These are phyloP conservation scores for Microcaecilia unicolor DNA, from an alignment of 2,797 vertebrate species.

Conservation along the genomic window DNA sequence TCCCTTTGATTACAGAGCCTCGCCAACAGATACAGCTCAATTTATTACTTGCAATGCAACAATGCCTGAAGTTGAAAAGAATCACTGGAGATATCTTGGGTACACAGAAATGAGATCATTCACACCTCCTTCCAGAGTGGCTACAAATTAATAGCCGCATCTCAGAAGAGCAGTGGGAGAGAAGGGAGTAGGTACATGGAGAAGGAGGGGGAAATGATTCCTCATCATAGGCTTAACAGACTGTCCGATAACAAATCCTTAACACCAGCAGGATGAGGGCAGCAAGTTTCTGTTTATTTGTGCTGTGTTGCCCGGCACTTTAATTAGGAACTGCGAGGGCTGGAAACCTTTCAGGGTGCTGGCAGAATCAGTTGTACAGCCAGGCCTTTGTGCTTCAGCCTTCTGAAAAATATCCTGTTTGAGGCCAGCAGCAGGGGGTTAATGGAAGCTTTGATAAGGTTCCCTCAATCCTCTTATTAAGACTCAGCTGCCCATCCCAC, in stretches of 20 bases:
- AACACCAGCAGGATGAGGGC: too few species aligned
- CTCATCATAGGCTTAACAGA: too few species aligned
- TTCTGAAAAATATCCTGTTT: slow-evolving; percentile 31
- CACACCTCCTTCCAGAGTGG: neutral
- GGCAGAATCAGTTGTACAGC: slow-evolving; percentile 38
- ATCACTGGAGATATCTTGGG: slow-evolving; percentile 4
- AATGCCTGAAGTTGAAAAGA: neutral
- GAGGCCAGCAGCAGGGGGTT: slow-evolving; percentile 42
- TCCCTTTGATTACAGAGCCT: slow-evolving; percentile 16
- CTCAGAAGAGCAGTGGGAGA: too few species aligned
- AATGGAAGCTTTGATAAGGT: slow-evolving; percentile 50
- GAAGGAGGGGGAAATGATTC: too few species aligned
- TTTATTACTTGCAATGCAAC: slow-evolving; percentile 12
- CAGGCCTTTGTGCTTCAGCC: slow-evolving; percentile 26
- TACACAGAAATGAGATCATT: slow-evolving; percentile 1
- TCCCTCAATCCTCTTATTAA: slow-evolving; percentile 37
- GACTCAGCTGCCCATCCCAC: slow-evolving; percentile 37
- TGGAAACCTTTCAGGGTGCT: slow-evolving; percentile 36
- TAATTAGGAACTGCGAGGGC: slow-evolving; percentile 39
- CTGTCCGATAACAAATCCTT: too few species aligned
- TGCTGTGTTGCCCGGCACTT: slow-evolving; percentile 26
- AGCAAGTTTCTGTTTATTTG: slow-evolving; percentile 12
- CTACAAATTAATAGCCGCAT: neutral
- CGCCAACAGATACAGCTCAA: slow-evolving; percentile 24
- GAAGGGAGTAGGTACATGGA: too few species aligned